Evolutionary conservation across 2,113 vertebrate species (phyloP), one percentile per base, ranked within the genome.

Genomic region (Tapirus terrestris): DNA sequence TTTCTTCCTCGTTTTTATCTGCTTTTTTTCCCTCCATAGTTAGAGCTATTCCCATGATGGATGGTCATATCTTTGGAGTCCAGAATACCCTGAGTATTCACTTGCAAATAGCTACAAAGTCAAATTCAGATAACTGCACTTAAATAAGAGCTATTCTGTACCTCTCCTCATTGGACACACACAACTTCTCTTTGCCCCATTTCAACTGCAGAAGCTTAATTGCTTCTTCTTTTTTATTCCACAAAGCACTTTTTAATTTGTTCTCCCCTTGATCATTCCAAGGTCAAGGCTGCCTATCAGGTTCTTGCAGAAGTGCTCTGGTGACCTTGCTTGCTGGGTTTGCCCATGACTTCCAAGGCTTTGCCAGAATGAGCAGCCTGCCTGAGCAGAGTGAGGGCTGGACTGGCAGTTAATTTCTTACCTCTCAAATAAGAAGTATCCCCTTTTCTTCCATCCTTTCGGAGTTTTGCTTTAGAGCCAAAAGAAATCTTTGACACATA

Each of bases 31-130:
- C 60, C 53, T 83, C 23, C 33, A 18, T 93, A 3, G 2, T 61
- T 68, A 21, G 4, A 89, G 75, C 96, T 94, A 6, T 98, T 98
- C 36, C 45, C 29, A 21, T 96, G 98, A 68, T 65, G 86, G 91
- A 67, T 39, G 89, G 90, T 61, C 94, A 0, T 92, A 97, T 95
- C 97, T 97, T 90, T 86, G 58, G 13, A 83, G 93, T 70, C 93
- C 98, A 97, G 97, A 95, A 96, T 90, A 75, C 92, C 95, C 72
- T 63, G 68, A 58, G 75, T 93, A 91, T 97, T 98, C 97, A 43
- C 85, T 81, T 95, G 89, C 84, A 97, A 97, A 96, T 80, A 72
- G 20, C 58, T 83, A 33, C 91, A 76, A 92, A 98, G 63, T 96
- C 88, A 86, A 39, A 84, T 31, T 82, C 76, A 91, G 97, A 79